Conservation (phyloP, 2,888 invertebrate genomes). For the Ennomos fuscantarius region DNA sequence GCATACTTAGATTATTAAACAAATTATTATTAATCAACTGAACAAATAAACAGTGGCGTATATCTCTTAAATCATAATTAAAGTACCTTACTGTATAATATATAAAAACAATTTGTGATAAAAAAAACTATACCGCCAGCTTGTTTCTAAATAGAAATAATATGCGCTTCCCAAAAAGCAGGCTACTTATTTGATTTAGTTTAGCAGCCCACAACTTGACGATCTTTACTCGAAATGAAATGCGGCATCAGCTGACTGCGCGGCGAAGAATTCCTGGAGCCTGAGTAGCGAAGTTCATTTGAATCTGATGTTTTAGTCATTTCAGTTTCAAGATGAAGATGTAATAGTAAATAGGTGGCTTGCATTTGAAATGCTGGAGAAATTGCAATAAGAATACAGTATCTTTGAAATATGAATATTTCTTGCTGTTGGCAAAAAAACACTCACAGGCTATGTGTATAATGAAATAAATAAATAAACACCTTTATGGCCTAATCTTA, state of each 20-base stretch:
- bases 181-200: not conserved
- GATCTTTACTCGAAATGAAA: conserved; percentile 3
- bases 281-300: conserved; percentile 26
- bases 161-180: no score
- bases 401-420: no score
- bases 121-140: no score
- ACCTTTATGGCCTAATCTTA: no score
- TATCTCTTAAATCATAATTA: not conserved
- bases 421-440: no score
- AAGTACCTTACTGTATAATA: not conserved
- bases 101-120: no score
- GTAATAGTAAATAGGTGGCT: not conserved
- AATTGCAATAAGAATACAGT: not conserved
- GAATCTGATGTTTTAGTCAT: conserved; percentile 31
- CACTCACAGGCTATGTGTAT: no score
- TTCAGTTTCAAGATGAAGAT: conserved; percentile 6
- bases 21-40: no score
- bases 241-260: conserved; percentile 48
- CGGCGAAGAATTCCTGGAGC: conserved; percentile 43
- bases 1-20: no score
- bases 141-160: no score
- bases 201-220: conserved; percentile 9
- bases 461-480: no score
- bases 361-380: not conserved
- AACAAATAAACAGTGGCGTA: not conserved